These are phyloP conservation scores for Corythoichthys intestinalis DNA, from an alignment of 2,113 vertebrate species.

Conservation along the genomic window DNA sequence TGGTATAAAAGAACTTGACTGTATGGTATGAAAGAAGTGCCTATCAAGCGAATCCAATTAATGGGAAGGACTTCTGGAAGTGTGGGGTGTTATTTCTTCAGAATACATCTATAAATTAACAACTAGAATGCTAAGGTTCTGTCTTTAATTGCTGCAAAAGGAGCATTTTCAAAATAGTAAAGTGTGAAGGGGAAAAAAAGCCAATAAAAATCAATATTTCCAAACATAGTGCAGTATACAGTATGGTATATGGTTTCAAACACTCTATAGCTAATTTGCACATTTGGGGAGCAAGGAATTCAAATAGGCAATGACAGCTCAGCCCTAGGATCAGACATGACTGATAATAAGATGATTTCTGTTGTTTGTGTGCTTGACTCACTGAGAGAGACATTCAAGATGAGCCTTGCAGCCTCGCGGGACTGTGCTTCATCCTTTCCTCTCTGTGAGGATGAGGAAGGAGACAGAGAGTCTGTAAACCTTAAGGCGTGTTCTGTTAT, in stretches of 20 bases:
- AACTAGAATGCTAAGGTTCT: too few species aligned
- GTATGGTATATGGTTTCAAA: conserved; percentile 4
- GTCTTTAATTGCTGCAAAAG: too few species aligned
- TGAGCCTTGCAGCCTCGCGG: conserved; percentile 12
- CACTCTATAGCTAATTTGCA: conserved; percentile 28
- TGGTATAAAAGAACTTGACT: too few species aligned
- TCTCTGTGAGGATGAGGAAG: conserved; percentile 20
- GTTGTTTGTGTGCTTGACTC: conserved; percentile 31
- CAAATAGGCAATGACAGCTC: conserved; percentile 20
- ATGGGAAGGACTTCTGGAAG: too few species aligned
- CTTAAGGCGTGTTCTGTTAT: conserved; percentile 26
- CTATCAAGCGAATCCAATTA: too few species aligned
- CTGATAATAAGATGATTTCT: conserved; percentile 53
- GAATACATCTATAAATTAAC: too few species aligned
- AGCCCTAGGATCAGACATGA: conserved; percentile 27
- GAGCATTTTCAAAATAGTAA: too few species aligned
- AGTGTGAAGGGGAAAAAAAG: too few species aligned
- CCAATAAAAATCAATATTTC: too few species aligned
- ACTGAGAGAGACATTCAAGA: conserved; percentile 12
- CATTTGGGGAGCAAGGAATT: background rate
- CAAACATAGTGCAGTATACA: too few species aligned
- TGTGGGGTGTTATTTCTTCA: too few species aligned
- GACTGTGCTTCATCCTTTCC: conserved; percentile 21
- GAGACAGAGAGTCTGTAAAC: conserved; percentile 20
- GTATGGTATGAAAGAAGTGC: too few species aligned